phyloP scores from a whole-genome alignment of 1,140 invertebrate genomes.

The Penaeus chinensis region DNA sequence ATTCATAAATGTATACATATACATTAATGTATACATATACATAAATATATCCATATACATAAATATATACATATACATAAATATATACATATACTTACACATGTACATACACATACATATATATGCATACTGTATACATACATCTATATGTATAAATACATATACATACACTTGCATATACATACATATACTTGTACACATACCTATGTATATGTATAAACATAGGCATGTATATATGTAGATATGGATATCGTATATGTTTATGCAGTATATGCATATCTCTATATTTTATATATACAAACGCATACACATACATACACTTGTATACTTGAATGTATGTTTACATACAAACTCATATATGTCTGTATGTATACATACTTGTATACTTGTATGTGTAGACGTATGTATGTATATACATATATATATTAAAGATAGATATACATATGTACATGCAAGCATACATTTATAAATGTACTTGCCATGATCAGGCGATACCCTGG shows the following conservation, averaged over 20 bases:
- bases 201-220: too few relatives aligned
- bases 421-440: slow-evolving; percentile 32
- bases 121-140: neutral
- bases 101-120: neutral
- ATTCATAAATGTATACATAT: neutral
- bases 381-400: neutral
- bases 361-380: neutral
- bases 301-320: slow-evolving; percentile 4
- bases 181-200: too few relatives aligned
- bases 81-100: slow-evolving; percentile 8
- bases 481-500: too few relatives aligned
- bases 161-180: neutral
- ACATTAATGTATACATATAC: slow-evolving; percentile 1
- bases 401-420: slow-evolving; percentile 14
- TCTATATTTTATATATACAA: slow-evolving; percentile 1
- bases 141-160: neutral
- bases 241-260: too few relatives aligned
- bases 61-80: slow-evolving; percentile 27
- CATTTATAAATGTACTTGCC: neutral
- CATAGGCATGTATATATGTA: too few relatives aligned
- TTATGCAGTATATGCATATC: too few relatives aligned
- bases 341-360: neutral
- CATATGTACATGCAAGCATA: slow-evolving; percentile 23
- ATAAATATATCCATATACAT: slow-evolving; percentile 6
- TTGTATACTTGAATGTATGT: neutral